Evolutionary conservation across 30 jellyfish, hydroid and myxozoan genomes (phyloP).

Genomic region (Mastigias papua): DNA sequence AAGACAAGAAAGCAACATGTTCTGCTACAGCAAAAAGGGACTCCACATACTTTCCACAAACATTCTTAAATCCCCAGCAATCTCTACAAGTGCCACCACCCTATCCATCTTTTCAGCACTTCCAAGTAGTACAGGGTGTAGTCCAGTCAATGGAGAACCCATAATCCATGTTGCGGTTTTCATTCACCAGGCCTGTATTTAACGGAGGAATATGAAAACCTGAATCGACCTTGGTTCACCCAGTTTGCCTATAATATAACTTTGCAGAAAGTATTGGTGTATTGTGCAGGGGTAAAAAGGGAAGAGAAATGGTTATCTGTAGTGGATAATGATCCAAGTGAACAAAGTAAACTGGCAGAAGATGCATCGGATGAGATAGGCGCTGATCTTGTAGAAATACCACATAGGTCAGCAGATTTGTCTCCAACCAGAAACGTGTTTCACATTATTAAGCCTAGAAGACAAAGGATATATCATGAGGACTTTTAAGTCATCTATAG

Average conservation of each 20-base stretch:
- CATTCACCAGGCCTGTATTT: neutral
- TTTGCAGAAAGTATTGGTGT: neutral
- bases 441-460: neutral
- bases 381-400: constrained; percentile 19
- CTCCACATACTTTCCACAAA: too few relatives aligned
- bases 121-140: too few relatives aligned
- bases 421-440: constrained; percentile 16
- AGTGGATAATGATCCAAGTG: constrained; percentile 44
- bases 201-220: neutral
- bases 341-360: constrained; percentile 7
- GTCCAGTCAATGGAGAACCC: too few relatives aligned
- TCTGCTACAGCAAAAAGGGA: too few relatives aligned
- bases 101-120: too few relatives aligned
- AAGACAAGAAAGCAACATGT: too few relatives aligned
- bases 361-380: constrained; percentile 21
- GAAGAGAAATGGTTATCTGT: neutral
- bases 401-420: constrained; percentile 41
- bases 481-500: neutral
- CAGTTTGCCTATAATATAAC: constrained; percentile 13
- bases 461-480: constrained; percentile 4
- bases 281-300: constrained; percentile 9
- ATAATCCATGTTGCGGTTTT: too few relatives aligned
- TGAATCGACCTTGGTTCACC: constrained; percentile 11
- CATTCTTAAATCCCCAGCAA: too few relatives aligned
- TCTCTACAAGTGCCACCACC: too few relatives aligned